These are phyloP conservation scores for Pteropus rufus DNA, from an alignment of 2,797 vertebrate genomes.

Conservation along the genomic window DNA sequence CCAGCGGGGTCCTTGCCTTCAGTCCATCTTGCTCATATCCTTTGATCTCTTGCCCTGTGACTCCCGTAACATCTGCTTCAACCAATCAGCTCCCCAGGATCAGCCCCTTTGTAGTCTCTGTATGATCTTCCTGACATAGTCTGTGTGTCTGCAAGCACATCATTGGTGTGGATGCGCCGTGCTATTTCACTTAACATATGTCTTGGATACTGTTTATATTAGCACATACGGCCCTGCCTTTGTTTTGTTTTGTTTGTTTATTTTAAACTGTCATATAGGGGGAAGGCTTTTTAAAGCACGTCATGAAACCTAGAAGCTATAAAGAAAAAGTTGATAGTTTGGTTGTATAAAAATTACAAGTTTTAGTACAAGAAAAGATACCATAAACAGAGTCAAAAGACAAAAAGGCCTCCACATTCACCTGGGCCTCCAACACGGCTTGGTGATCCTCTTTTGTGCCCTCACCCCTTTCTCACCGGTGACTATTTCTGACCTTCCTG, in stretches of 20 bases:
- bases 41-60: background rate
- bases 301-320: background rate
- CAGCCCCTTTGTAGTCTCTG: background rate
- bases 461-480: background rate
- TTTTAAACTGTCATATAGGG: background rate
- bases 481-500: background rate
- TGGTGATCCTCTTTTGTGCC: background rate
- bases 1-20: background rate
- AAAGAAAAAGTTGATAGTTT: background rate
- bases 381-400: background rate
- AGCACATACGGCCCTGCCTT: background rate
- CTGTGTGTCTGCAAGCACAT: background rate
- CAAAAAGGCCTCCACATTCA: background rate
- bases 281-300: background rate
- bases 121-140: background rate
- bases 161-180: fast-evolving
- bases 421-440: background rate
- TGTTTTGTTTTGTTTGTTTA: background rate
- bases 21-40: background rate
- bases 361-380: background rate
- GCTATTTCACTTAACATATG: fast-evolving
- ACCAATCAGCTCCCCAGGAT: background rate
- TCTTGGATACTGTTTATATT: background rate
- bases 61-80: background rate
- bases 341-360: background rate